These are phyloP conservation scores for Drosophila ficusphila DNA, from an alignment of 1,140 invertebrate genomes.

Conservation along the genomic window DNA sequence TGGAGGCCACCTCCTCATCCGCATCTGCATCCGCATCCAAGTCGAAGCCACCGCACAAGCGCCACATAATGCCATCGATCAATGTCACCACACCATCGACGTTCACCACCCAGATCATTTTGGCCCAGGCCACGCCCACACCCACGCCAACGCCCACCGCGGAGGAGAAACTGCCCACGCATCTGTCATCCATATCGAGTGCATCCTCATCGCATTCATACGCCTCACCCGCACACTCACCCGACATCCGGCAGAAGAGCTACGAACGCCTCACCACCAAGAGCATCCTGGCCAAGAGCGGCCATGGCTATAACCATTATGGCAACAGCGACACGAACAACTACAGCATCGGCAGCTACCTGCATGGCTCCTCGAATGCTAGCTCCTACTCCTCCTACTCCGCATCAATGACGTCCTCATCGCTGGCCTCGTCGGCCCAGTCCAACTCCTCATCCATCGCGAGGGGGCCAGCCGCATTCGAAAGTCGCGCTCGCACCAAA, in stretches of 20 bases:
- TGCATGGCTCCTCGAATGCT: conserved; percentile 61
- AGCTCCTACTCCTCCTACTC: conserved; percentile 65
- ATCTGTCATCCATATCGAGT: conserved; percentile 50
- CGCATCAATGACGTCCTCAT: conserved; percentile 71
- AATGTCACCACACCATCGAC: conserved; percentile 77
- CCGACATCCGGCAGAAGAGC: conserved; percentile 24
- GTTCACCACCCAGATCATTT: conserved; percentile 74
- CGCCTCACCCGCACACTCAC: conserved; percentile 61
- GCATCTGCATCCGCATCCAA: conserved; percentile 24
- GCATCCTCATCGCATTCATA: conserved; percentile 59
- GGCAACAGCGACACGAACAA: conserved; percentile 41
- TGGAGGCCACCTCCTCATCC: conserved; percentile 23
- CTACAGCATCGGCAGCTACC: conserved; percentile 65
- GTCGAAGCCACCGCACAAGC: conserved; percentile 64
- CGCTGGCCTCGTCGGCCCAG: conserved; percentile 54
- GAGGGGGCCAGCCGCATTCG: conserved; percentile 54
- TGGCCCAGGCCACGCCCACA: conserved; percentile 48
- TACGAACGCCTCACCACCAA: conserved; percentile 70
- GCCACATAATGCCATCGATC: conserved; percentile 70
- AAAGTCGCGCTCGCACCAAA: conserved; percentile 74
- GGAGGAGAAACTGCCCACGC: conserved; percentile 15
- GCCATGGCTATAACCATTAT: conserved; percentile 1
- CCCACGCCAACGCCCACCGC: conserved; percentile 18
- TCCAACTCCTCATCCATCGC: conserved; percentile 61
- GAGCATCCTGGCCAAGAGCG: conserved; percentile 59